phyloP scores from a whole-genome alignment of 2,888 invertebrate species.

The Drosophila prostipennis region DNA sequence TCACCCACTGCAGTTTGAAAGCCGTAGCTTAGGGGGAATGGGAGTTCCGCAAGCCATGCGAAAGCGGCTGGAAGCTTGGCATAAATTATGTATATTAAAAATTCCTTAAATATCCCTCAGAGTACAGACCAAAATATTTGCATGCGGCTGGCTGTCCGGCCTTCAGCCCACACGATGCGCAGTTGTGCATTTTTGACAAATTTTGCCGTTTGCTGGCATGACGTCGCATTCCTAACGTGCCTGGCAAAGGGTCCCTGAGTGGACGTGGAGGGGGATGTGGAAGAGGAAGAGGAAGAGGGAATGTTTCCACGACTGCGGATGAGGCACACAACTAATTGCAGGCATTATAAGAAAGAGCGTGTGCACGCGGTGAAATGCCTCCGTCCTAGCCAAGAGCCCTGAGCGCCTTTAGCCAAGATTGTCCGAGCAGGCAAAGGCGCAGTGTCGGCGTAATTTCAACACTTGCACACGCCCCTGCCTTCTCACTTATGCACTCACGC shows the following conservation, averaged over 20 bases:
- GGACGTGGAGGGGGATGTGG: background rate
- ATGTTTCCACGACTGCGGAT: constrained; percentile 35
- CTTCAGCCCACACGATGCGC: constrained; percentile 40
- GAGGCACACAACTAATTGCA: constrained; percentile 69
- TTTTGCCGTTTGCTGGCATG: constrained; percentile 68
- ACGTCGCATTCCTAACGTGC: constrained; percentile 64
- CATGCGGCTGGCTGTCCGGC: constrained; percentile 68
- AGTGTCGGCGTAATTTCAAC: constrained; percentile 58
- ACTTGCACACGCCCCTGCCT: constrained; percentile 60
- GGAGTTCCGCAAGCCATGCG: too few relatives aligned
- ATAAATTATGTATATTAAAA: constrained; percentile 76
- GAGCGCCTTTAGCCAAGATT: constrained; percentile 46
- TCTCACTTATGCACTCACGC: constrained; percentile 25
- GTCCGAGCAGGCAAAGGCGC: constrained; percentile 30
- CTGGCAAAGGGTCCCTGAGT: constrained; percentile 4
- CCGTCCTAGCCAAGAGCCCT: constrained; percentile 70
- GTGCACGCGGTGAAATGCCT: constrained; percentile 74
- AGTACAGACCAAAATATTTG: constrained; percentile 66
- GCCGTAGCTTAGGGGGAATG: too few relatives aligned
- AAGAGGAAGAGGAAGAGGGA: background rate
- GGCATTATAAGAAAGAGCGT: constrained; percentile 57
- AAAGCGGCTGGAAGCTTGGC: too few relatives aligned
- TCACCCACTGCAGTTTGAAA: too few relatives aligned
- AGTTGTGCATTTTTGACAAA: constrained; percentile 73
- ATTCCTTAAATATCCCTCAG: constrained; percentile 70